A percentile compares a stretch with the other conserved stretches of the same genome.
Evolutionary conservation across 2,113 vertebrate genomes (phyloP).

Genomic region (Ageneiosus marmoratus): DNA sequence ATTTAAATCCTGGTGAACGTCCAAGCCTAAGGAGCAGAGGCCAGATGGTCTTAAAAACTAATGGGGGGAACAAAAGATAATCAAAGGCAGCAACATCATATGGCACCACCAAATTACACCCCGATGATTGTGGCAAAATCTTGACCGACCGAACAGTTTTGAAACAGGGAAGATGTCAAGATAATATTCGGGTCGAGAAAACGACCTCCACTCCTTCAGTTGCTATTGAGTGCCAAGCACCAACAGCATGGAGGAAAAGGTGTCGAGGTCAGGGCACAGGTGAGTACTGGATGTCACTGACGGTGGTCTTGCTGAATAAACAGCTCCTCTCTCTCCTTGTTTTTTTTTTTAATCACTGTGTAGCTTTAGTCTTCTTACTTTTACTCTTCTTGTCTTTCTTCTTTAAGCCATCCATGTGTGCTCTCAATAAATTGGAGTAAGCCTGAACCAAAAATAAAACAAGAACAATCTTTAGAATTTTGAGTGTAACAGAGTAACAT

Average conservation of each 20-base stretch:
- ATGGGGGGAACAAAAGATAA: neutral
- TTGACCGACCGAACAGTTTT: neutral
- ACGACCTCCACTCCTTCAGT: neutral
- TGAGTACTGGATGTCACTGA: constrained; percentile 25
- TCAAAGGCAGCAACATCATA: neutral
- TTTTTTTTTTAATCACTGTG: constrained; percentile 77
- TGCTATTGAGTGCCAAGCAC: neutral
- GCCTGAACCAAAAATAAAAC: constrained; percentile 73
- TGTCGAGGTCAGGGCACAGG: constrained; percentile 12
- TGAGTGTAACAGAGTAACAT: neutral
- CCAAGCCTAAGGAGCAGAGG: neutral
- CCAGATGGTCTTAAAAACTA: neutral
- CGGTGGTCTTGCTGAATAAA: constrained; percentile 39
- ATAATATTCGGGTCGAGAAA: neutral
- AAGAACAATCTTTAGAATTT: neutral
- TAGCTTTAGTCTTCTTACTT: constrained; percentile 96
- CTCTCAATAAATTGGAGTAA: constrained; percentile 94
- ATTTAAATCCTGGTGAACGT: neutral
- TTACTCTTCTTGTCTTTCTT: constrained; percentile 99
- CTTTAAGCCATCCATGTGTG: constrained; percentile 98
- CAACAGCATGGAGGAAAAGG: neutral
- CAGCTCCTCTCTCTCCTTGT: constrained; percentile 6
- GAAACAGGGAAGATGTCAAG: neutral
- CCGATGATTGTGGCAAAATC: neutral
- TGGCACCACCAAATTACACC: constrained; percentile 15